Base-by-base conservation (phyloP, 2,888 invertebrate species). In the Villa cingulata region DNA sequence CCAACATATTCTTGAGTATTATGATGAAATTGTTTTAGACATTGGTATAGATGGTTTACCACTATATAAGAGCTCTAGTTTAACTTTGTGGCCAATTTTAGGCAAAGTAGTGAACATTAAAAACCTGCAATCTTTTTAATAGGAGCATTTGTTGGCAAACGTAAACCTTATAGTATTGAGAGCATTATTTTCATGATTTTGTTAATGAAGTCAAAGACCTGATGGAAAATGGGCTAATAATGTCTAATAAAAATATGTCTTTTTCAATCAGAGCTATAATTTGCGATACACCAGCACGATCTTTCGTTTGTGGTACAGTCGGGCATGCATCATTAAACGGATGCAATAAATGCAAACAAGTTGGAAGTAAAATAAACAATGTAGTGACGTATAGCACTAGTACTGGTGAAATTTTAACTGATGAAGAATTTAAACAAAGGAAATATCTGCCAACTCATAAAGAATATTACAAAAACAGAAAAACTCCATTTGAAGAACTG, bases 231-330 rank as follows among this genome's bases (percentile, higher is more conserved):
- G 41, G 39, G 14, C 20, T 50, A 3, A 3, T 23, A 12, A 27
- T 49, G 12, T 29, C 17, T n/a, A 37, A 18, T 4, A 52, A 52
- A 32, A n/a, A n/a, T 16, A 41, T 48, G 18, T 14, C 23, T n/a
- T 29, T 50, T 36, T 44, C 43, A 46, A 37, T 53, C 46, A 49
- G 49, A 20, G 48, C 48, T 1, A 38, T 54, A 16, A 48, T 56
- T 37, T 54, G 52, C 49, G 53, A 55, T 43, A 51, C 42, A 53
- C 49, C 46, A 6, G 51, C 47, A 32, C 45, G 37, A 32, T 18
- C 49, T 42, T 27, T 27, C 9, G 27, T 27, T 6, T 6, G 27
- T 27, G 27, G 27, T 27, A 27, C 27, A 6, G 27, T 9, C 9
- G 27, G 27, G 9, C 27, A 27, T 27, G 9, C 27, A 9, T 27